These are phyloP conservation scores for Trachelus troglodyta DNA, from an alignment of 2,888 invertebrate genomes.

Conservation along the genomic window DNA sequence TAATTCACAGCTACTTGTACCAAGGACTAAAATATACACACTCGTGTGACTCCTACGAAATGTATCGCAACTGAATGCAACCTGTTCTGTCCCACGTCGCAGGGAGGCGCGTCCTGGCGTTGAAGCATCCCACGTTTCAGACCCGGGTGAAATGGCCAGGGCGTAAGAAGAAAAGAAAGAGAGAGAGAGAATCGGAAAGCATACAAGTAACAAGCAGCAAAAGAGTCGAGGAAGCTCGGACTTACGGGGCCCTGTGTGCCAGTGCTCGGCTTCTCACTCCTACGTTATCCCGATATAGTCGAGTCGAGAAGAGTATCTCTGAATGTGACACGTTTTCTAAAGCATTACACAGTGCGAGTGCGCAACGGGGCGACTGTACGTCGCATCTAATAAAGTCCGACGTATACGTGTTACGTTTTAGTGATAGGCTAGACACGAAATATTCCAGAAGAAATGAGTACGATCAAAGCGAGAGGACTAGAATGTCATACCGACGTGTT, in stretches of 20 bases:
- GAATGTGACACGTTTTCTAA: not conserved
- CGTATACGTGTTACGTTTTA: too few relatives aligned
- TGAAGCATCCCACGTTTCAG: not conserved
- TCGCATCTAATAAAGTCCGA: too few relatives aligned
- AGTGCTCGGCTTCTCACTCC: not conserved
- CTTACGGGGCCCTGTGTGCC: not conserved
- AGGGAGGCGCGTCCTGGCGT: too few relatives aligned
- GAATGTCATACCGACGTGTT: too few relatives aligned
- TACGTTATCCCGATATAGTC: not conserved
- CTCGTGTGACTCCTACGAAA: not conserved
- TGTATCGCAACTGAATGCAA: not conserved
- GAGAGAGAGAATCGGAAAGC: not conserved
- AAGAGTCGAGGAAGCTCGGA: not conserved
- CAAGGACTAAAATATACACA: not conserved
- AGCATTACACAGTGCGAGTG: too few relatives aligned
- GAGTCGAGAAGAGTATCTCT: not conserved
- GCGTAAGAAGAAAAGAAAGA: not conserved
- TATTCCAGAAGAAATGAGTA: too few relatives aligned
- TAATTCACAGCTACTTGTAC: too few relatives aligned
- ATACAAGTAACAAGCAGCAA: too few relatives aligned
- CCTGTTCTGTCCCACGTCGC: not conserved
- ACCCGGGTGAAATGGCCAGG: not conserved
- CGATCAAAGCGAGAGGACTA: too few relatives aligned
- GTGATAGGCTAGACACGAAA: too few relatives aligned
- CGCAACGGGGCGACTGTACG: too few relatives aligned